Evolutionary conservation across 2,888 invertebrate genomes (phyloP), one percentile per base, ranked within the genome.

Genomic region (Chrysolina haemoptera): DNA sequence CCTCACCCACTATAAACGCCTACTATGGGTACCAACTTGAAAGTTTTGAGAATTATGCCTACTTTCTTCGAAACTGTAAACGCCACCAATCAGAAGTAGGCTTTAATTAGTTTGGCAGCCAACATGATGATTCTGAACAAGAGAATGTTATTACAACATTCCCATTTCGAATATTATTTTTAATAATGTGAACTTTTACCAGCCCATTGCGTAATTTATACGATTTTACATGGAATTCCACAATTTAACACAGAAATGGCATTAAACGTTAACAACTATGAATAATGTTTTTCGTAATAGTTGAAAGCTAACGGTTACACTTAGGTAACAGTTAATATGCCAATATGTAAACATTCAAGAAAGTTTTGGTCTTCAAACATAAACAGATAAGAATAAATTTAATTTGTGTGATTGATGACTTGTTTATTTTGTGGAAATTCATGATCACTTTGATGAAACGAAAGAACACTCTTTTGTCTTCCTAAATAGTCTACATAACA

Each of bases 171-270:
- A 59, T 59, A 59, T 59, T 35, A 59, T 55, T 22, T 20, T 20
- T 55, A 12, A 55, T 55, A 55, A 55, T 59, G 59, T 59, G 59
- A 59, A 59, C 59, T 59, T 59, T 59, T 59, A 59, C 59, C 35
- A 35, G 59, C n/a, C 8, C n/a, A 22, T 59, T 59, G 35, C 59
- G n/a, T 35, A 59, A 59, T 22, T 59, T 9, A 59, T 59, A 59
- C 1, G 59, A 35, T 59, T 59, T 59, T 27, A 59, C 59, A 35
- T 59, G 10, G 35, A 59, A 27, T 59, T 59, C 59, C 35, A 59
- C 35, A 27, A 9, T 11, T 53, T 53, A 59, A 14, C 27, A 35
- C 9, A 14, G 22, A 35, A 27, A 16, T 59, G 12, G 16, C 11
- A 35, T n/a, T 22, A 59, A 27, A 18, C 14, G 16, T 14, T 35